Evolutionary conservation across 2,113 vertebrate species (phyloP), one percentile per base, ranked within the genome.

Genomic region (Myotis yumanensis): DNA sequence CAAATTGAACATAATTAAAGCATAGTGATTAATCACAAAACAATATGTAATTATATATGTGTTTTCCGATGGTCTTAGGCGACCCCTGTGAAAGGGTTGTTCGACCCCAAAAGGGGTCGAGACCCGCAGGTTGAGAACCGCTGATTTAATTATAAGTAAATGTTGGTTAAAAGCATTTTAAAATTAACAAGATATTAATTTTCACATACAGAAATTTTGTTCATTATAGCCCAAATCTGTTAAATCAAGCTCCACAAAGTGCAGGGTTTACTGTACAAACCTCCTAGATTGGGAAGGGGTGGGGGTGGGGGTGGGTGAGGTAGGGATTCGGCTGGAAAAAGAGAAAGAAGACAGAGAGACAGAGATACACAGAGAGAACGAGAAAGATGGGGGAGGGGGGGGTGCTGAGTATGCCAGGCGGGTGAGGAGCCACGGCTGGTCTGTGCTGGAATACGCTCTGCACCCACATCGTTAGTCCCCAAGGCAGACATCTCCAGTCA

Each of bases 401-500:
- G 51, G 12, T 51, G 14, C 11, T 30, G 25, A 92, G 64, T 17
- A 5, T 71, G 51, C 32, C 40, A 32, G 43, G 14, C 59, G 51
- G 32, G 32, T 69, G 10, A 89, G 22, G 57, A 43, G 40, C 15
- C 62, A 17, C 52, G 17, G 1, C 1, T 28, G 52, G 30, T 17
- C 20, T 62, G 11, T 37, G 18, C 68, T 86, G 54, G 51, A 71
- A 69, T 59, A 76, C 37, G 68, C 22, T 48, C 75, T 22, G 25
- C n/a, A 30, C 80, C 18, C 20, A 16, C 14, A 4, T 64, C 23
- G 5, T 59, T 9, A 4, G 32, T 7, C 20, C 20, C 71, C 37
- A 35, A 30, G 64, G 30, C 37, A 86, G 89, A 94, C 77, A 94
- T 90, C 32, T 40, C 57, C 71, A 80, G 52, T 73, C 85, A n/a